Conservation (phyloP, 2,888 invertebrate species). For the Acronicta aceris region DNA sequence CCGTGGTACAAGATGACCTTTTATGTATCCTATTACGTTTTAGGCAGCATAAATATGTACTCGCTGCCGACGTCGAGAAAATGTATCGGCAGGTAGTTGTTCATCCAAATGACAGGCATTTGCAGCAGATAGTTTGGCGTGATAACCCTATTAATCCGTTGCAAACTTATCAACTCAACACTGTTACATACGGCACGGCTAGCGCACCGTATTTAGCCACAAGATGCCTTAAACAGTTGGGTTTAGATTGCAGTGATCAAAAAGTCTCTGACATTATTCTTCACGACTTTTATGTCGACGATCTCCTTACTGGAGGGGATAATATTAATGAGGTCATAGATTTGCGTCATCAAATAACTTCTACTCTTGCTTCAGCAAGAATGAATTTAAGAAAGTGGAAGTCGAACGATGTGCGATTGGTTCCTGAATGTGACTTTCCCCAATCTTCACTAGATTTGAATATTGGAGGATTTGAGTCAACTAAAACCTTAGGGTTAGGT, state of each 20-base stretch:
- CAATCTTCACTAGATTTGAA: slow-evolving; percentile 29
- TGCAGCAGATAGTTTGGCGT: slow-evolving; percentile 11
- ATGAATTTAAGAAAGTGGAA: slow-evolving; percentile 29
- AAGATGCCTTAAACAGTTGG: no score
- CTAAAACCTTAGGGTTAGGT: slow-evolving; percentile 19
- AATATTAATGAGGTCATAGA: slow-evolving; percentile 6
- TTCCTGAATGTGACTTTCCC: slow-evolving; percentile 6
- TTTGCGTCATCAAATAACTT: slow-evolving; percentile 28
- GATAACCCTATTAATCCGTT: not conserved
- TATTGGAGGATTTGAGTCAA: slow-evolving; percentile 15
- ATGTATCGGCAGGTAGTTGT: no score
- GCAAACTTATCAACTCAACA: slow-evolving; percentile 1
- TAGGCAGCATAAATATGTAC: no score
- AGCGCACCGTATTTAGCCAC: slow-evolving; percentile 5
- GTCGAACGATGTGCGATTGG: slow-evolving; percentile 42
- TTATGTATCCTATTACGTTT: no score
- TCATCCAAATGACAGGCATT: no score
- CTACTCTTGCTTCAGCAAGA: slow-evolving; percentile 39
- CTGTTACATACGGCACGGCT: slow-evolving; percentile 6
- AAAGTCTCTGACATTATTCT: not conserved
- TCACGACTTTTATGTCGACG: slow-evolving; percentile 13
- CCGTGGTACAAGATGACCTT: no score
- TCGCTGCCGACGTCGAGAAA: no score
- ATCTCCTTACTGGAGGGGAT: slow-evolving; percentile 8
- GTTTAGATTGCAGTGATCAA: not conserved